A percentile compares a stretch with the other conserved stretches of the same genome.
Conservation (phyloP, 2,113 vertebrate species). For the Urocitellus parryii region DNA sequence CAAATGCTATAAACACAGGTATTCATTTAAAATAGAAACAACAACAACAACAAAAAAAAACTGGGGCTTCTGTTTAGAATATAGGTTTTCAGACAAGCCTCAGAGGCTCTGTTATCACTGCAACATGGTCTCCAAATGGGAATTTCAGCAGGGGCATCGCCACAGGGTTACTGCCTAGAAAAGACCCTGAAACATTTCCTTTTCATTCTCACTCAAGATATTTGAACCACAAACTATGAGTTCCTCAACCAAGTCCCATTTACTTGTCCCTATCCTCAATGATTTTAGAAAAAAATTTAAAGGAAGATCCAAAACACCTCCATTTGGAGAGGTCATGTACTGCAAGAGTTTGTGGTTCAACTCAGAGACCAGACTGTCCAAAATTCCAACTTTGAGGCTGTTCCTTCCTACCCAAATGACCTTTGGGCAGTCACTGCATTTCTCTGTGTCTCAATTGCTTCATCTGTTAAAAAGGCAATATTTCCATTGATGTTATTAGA, state of each 20-base stretch:
- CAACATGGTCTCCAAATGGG: not conserved
- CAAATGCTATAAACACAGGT: slow-evolving; percentile 60
- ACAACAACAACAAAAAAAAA: not conserved
- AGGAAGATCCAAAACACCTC: not conserved
- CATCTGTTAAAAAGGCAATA: not conserved
- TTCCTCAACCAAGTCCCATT: not conserved
- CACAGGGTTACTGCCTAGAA: not conserved
- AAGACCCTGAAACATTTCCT: not conserved
- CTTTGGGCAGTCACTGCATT: not conserved
- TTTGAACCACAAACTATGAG: not conserved
- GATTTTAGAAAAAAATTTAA: not conserved
- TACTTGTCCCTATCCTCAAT: not conserved
- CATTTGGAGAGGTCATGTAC: not conserved
- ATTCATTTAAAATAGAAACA: slow-evolving; percentile 19
- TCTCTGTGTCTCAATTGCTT: not conserved
- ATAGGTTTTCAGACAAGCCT: not conserved
- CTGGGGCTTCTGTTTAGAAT: not conserved
- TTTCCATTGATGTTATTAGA: not conserved
- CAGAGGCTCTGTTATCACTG: not conserved
- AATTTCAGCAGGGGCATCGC: not conserved
- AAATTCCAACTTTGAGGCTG: not conserved
- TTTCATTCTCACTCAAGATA: not conserved
- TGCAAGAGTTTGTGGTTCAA: not conserved
- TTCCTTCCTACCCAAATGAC: not conserved
- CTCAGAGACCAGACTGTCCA: rapidly evolving